phyloP scores from a whole-genome alignment of 1,140 invertebrate species.

The Myzus persicae region DNA sequence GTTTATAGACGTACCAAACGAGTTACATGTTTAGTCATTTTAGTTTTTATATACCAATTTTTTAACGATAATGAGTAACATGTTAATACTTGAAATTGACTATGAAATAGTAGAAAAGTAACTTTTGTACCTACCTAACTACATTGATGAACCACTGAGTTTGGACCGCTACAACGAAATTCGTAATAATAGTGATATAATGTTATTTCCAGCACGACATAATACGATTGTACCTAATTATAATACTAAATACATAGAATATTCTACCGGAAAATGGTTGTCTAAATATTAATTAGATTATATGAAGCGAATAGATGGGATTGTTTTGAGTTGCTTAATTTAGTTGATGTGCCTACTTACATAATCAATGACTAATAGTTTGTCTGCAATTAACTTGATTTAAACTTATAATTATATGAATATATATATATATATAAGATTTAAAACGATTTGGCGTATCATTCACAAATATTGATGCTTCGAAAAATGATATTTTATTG shows the following conservation, averaged over 20 bases:
- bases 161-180: neutral
- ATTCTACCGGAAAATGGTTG: neutral
- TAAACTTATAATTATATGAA: neutral
- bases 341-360: neutral
- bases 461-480: neutral
- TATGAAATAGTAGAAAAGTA: neutral
- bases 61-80: neutral
- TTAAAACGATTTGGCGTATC: neutral
- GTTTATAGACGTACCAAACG: neutral
- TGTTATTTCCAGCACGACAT: neutral
- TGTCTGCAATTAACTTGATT: neutral
- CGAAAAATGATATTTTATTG: neutral
- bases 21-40: neutral
- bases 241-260: neutral
- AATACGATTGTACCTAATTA: neutral
- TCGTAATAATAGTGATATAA: neutral
- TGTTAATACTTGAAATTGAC: too few species aligned
- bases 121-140: neutral
- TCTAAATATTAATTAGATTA: neutral
- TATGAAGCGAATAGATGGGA: neutral
- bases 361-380: neutral
- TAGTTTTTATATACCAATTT: too few species aligned
- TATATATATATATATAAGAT: too few species aligned
- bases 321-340: neutral
- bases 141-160: neutral